Evolutionary conservation across 1,140 invertebrate species (phyloP), one percentile per base, ranked within the genome.

Genomic region (Pseudomyrmex dendroicus): DNA sequence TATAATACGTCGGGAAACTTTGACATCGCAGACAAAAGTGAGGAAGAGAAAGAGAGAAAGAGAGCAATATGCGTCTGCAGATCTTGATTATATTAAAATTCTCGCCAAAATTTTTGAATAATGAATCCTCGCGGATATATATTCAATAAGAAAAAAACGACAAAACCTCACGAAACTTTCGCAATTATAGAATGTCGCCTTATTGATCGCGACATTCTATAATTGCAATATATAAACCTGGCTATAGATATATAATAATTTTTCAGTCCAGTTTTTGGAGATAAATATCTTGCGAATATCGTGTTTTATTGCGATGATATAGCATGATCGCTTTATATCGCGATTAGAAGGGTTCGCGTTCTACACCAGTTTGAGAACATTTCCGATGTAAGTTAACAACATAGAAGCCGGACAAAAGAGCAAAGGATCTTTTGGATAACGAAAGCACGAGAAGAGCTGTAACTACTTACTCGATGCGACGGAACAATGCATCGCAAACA

Each of bases 401-500:
- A n/a, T 48, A 56, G 8, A 20, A 52, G n/a, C 35, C 48, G 83
- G 48, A 86, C 73, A 86, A 85, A 89, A 68, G 66, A 67, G 63
- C 35, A 83, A 64, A 70, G 73, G 50, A 62, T 74, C 76, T 83
- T 63, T 80, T 17, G 59, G 5, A 17, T 2, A 25, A 52, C 20
- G 61, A 77, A 83, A 64, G 44, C 54, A 67, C 13, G 25, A n/a
- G 67, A 85, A 73, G 86, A 74, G 62, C 57, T 62, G 59, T 62
- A 63, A 78, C 68, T 54, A 85, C 73, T 88, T 82, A 73, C 77
- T 85, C 68, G 83, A 88, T 84, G 64, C 54, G 56, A 64, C 48
- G 67, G 72, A 84, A 89, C 87, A 89, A 89, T 86, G 72, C 84
- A 82, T 86, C 50, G 66, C 73, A 67, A 86, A 86, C 70, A 89